These are phyloP conservation scores for Aphelinus certus DNA, from an alignment of 1,140 invertebrate species.

Conservation along the genomic window DNA sequence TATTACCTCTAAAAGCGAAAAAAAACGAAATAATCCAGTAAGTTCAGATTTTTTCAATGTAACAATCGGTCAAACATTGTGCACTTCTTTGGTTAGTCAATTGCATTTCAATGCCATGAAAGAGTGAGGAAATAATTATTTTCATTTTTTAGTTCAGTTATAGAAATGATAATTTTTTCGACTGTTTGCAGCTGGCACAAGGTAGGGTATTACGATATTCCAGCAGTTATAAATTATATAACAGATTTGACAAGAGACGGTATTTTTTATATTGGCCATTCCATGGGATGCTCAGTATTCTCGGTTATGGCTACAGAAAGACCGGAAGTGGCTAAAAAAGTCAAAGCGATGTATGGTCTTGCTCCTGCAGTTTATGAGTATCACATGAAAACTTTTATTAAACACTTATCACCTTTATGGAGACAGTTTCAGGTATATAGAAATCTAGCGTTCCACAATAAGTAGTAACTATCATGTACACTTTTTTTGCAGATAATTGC, in stretches of 20 bases:
- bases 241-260: conserved; percentile 63
- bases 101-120: too few relatives aligned
- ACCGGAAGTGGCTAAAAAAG: conserved; percentile 67
- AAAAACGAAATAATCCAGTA: too few relatives aligned
- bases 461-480: too few relatives aligned
- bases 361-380: conserved; percentile 64
- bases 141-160: too few relatives aligned
- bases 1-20: too few relatives aligned
- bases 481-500: conserved; percentile 41
- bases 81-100: too few relatives aligned
- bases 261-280: conserved; percentile 70
- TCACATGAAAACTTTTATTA: conserved; percentile 52
- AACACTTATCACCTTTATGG: conserved; percentile 44
- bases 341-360: conserved; percentile 49
- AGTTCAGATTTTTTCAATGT: too few relatives aligned
- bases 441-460: background rate
- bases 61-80: too few relatives aligned
- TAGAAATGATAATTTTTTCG: too few relatives aligned
- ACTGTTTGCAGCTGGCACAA: conserved; percentile 65
- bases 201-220: conserved; percentile 72
- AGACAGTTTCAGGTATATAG: conserved; percentile 44
- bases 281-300: conserved; percentile 70
- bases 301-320: conserved; percentile 64
- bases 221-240: conserved; percentile 71
- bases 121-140: too few relatives aligned